These are phyloP conservation scores for Pterocles orientalis DNA, from an alignment of 2,113 vertebrate species.

Conservation along the genomic window DNA sequence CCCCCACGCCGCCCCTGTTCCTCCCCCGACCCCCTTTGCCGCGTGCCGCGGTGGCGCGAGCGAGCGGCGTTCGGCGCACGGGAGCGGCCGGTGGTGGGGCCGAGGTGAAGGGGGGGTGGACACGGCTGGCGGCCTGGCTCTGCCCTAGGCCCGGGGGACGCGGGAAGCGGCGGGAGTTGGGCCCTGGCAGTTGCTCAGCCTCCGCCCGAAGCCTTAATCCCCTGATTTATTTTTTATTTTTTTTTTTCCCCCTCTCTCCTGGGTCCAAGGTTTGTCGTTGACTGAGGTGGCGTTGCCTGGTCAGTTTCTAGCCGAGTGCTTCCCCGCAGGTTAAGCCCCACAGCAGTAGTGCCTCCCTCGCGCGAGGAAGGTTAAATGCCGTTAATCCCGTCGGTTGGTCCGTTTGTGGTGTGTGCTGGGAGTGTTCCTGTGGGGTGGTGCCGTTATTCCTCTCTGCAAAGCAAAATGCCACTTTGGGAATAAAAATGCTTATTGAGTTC, in stretches of 20 bases:
- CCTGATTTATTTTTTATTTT: no score
- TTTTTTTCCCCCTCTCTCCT: accelerated
- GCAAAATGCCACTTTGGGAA: neutral
- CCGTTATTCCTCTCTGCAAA: accelerated
- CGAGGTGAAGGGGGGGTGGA: no score
- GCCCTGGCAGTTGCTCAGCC: accelerated
- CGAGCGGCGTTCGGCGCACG: no score
- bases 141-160: neutral
- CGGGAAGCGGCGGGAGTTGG: neutral
- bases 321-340: accelerated
- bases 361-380: accelerated
- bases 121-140: neutral
- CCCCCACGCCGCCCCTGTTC: neutral
- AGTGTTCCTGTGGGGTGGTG: accelerated
- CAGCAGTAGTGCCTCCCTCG: accelerated
- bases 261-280: accelerated
- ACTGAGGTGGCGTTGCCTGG: accelerated
- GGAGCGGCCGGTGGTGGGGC: neutral
- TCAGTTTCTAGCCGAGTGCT: accelerated
- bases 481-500: accelerated
- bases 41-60: neutral
- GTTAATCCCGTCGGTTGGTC: accelerated
- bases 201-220: no score
- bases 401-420: accelerated
- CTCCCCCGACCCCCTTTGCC: neutral